Percentiles rank a stretch among this genome's conserved stretches.
phyloP scores from a whole-genome alignment of 2,797 vertebrate species.

The Labroides dimidiatus region DNA sequence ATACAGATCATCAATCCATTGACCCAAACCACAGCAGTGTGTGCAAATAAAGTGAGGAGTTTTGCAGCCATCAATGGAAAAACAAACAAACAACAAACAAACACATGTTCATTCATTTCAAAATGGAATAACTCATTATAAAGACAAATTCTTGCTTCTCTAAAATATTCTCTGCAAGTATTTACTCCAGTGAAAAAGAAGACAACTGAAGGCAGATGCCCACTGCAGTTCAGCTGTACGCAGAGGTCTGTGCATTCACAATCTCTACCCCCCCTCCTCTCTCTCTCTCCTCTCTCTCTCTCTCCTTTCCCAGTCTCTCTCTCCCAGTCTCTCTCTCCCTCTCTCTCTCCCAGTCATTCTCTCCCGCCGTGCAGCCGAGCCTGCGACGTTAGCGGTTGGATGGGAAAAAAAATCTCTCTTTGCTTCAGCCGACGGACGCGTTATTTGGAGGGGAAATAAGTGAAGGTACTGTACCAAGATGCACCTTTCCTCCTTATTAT shows the following conservation, averaged over 20 bases:
- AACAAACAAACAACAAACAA: too few species aligned
- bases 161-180: not conserved
- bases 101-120: too few species aligned
- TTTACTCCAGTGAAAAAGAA: constrained; percentile 16
- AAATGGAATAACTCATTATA: too few species aligned
- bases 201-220: constrained; percentile 51
- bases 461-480: constrained; percentile 67
- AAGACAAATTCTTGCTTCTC: too few species aligned
- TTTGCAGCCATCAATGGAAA: too few species aligned
- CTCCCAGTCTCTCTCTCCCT: constrained; percentile 25
- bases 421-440: constrained; percentile 58
- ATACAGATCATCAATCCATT: not conserved
- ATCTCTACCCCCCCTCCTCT: not conserved
- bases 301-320: not conserved
- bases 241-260: constrained; percentile 48
- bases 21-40: constrained; percentile 3
- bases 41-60: too few species aligned
- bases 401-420: constrained; percentile 43
- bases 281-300: constrained; percentile 19
- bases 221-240: constrained; percentile 65
- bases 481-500: not conserved
- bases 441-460: constrained; percentile 50
- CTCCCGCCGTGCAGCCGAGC: constrained; percentile 71
- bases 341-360: constrained; percentile 58
- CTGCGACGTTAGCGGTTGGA: constrained; percentile 73